A percentile compares a stretch with the other conserved stretches of the same genome.
Conservation (phyloP, 2,888 invertebrate species). For the Amiota mariae region DNA sequence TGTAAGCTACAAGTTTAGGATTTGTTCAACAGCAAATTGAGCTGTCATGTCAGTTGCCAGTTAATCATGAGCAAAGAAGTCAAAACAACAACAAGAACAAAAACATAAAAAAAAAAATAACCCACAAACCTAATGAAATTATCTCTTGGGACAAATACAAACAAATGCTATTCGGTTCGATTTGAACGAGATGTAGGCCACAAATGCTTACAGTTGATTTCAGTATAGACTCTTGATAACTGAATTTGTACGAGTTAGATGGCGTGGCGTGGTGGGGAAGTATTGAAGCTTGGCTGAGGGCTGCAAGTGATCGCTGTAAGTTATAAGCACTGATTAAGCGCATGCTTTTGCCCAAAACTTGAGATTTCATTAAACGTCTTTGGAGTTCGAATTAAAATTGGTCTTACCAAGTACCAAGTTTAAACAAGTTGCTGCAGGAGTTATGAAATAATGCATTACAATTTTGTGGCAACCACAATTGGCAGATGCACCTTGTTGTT, state of each 20-base stretch:
- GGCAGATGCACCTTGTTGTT: slow-evolving; percentile 60
- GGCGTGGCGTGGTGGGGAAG: slow-evolving; percentile 32
- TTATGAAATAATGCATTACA: slow-evolving; percentile 68
- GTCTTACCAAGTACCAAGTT: slow-evolving; percentile 54
- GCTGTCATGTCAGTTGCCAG: slow-evolving; percentile 72
- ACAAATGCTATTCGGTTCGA: slow-evolving; percentile 36
- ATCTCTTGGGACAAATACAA: slow-evolving; percentile 56
- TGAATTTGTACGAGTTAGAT: slow-evolving; percentile 4
- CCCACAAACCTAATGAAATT: slow-evolving; percentile 54
- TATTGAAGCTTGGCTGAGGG: slow-evolving; percentile 44
- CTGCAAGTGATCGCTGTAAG: slow-evolving; percentile 65
- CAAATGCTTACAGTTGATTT: slow-evolving; percentile 25
- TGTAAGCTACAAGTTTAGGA: slow-evolving; percentile 25
- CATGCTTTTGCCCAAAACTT: no score
- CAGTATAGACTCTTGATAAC: slow-evolving; percentile 15
- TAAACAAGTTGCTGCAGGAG: slow-evolving; percentile 66
- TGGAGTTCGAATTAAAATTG: slow-evolving; percentile 27
- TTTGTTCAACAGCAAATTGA: slow-evolving; percentile 57
- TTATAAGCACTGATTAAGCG: slow-evolving; percentile 39
- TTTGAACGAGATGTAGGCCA: slow-evolving; percentile 49
- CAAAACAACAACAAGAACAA: background rate
- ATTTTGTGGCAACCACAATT: slow-evolving; percentile 56
- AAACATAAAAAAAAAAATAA: no score
- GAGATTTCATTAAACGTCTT: slow-evolving; percentile 2
- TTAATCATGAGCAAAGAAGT: slow-evolving; percentile 64